Conservation (phyloP, 2,113 vertebrate species). For the Hiodon alosoides region DNA sequence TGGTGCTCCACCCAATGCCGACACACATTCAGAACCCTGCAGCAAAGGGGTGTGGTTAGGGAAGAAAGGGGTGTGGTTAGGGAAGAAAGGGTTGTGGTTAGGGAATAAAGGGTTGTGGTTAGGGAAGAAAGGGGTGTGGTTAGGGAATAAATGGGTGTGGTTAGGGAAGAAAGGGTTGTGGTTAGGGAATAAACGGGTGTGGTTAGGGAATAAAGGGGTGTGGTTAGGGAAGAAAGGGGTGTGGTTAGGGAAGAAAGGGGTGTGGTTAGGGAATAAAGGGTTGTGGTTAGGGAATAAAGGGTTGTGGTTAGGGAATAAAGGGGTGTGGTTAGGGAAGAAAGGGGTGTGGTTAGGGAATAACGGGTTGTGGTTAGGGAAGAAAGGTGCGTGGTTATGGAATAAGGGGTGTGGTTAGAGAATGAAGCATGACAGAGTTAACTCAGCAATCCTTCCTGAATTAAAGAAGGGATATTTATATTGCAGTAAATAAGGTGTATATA, state of each 20-base stretch:
- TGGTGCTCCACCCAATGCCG: slow-evolving; percentile 99
- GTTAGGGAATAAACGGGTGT: background rate
- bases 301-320: background rate
- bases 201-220: background rate
- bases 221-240: background rate
- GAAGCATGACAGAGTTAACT: too few relatives aligned
- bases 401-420: background rate
- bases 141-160: background rate
- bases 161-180: background rate
- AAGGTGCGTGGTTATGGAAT: too few relatives aligned
- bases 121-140: background rate
- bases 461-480: too few relatives aligned
- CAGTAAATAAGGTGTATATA: too few relatives aligned
- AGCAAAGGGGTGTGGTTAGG: background rate
- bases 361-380: background rate
- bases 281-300: background rate
- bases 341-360: too few relatives aligned
- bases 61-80: background rate
- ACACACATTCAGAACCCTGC: slow-evolving; percentile 93
- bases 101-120: background rate
- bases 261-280: background rate
- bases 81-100: background rate
- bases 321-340: background rate
- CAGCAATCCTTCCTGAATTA: too few relatives aligned
- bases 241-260: background rate